These are phyloP conservation scores for Nasonovia ribisnigri DNA, from an alignment of 2,888 invertebrate genomes.

Conservation along the genomic window DNA sequence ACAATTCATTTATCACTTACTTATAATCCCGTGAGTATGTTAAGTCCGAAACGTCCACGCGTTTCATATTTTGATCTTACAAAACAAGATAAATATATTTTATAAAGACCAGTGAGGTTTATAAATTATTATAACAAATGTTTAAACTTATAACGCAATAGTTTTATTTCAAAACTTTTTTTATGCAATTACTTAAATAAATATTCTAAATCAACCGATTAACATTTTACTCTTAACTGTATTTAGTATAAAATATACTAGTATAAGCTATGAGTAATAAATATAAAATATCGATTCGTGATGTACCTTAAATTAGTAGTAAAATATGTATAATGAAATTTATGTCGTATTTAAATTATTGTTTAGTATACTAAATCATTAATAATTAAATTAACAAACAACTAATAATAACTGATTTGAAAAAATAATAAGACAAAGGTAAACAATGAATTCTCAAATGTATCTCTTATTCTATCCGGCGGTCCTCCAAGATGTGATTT, in stretches of 20 bases:
- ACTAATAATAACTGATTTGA: background rate
- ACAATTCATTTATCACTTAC: constrained; percentile 39
- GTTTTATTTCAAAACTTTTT: background rate
- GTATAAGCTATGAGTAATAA: background rate
- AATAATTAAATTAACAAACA: background rate
- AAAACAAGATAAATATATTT: background rate
- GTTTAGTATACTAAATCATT: background rate
- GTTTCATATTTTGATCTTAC: background rate
- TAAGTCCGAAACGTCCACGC: background rate
- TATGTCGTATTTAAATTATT: background rate
- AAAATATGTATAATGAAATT: background rate
- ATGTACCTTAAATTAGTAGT: background rate
- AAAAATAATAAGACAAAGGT: background rate
- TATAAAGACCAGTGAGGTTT: background rate
- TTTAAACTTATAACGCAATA: background rate
- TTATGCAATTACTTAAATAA: background rate
- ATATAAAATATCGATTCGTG: background rate
- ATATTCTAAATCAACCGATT: background rate
- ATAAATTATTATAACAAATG: background rate
- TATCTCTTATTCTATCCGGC: background rate
- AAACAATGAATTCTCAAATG: background rate
- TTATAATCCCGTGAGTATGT: constrained; percentile 25
- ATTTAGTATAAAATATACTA: background rate
- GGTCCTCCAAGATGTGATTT: background rate
- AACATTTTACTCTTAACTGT: background rate